Percentiles rank a stretch among this genome's conserved stretches.
phyloP scores from a whole-genome alignment of 2,113 vertebrate species.

The Phylloscopus whistleri region DNA sequence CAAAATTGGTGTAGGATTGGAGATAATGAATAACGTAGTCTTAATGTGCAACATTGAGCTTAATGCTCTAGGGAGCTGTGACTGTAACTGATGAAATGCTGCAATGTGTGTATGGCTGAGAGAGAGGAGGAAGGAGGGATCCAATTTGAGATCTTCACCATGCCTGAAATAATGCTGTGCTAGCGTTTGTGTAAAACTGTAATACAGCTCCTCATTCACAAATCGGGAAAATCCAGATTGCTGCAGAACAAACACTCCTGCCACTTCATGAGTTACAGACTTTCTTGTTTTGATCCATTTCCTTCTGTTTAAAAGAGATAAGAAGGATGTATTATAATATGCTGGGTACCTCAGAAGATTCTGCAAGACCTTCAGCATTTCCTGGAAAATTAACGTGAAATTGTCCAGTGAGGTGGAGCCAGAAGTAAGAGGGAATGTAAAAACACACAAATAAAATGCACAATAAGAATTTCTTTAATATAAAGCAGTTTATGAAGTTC shows the following conservation, averaged over 20 bases:
- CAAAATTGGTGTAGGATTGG: background rate
- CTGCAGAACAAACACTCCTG: background rate
- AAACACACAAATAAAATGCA: background rate
- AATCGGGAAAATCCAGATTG: background rate
- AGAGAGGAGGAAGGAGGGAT: background rate
- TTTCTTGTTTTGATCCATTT: background rate
- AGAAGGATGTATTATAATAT: background rate
- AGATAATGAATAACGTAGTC: background rate
- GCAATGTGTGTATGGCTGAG: background rate
- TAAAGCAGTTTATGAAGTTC: background rate
- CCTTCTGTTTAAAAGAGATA: conserved; percentile 13
- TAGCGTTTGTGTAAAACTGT: background rate
- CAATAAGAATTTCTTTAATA: background rate
- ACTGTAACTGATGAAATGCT: background rate
- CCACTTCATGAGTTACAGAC: background rate
- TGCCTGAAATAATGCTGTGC: background rate
- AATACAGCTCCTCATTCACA: background rate
- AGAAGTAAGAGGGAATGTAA: background rate
- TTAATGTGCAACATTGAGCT: background rate
- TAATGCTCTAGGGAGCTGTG: background rate
- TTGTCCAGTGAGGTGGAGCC: background rate
- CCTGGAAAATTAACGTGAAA: background rate
- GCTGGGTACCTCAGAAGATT: background rate
- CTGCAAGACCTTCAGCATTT: background rate
- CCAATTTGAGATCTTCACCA: background rate